phyloP scores from a whole-genome alignment of 2,888 invertebrate species.

The Athalia cordata region DNA sequence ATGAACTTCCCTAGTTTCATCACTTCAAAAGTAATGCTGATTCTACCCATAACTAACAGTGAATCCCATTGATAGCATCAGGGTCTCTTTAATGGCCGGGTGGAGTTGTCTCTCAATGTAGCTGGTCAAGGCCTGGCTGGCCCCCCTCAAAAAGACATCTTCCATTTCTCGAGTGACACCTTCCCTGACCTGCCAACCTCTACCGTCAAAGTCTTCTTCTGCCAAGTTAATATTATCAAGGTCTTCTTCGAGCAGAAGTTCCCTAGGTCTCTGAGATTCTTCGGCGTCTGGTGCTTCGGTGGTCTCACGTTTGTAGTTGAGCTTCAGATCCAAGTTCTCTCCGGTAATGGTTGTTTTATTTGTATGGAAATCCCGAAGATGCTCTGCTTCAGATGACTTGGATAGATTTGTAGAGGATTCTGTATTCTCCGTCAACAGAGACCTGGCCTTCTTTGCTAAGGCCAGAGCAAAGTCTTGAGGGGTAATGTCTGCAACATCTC shows the following conservation, averaged over 20 bases:
- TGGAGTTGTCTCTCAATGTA: conserved; percentile 90
- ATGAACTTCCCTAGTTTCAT: too few species aligned
- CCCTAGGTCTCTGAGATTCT: conserved; percentile 50
- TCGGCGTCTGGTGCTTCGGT: conserved; percentile 45
- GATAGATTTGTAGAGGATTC: conserved; percentile 20
- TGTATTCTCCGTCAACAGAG: conserved; percentile 9
- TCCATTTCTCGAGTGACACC: conserved; percentile 88
- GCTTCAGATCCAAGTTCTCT: conserved; percentile 37
- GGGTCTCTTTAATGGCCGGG: conserved; percentile 89
- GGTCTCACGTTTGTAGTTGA: conserved; percentile 51
- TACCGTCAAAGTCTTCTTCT: conserved; percentile 50
- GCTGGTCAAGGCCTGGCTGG: conserved; percentile 85
- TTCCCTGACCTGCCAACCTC: conserved; percentile 72
- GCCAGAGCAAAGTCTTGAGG: conserved; percentile 58
- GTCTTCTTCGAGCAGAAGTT: conserved; percentile 57
- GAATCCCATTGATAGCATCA: conserved; percentile 92
- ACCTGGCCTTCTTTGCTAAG: conserved; percentile 49
- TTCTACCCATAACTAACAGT: conserved; percentile 87
- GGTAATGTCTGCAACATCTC: conserved; percentile 55
- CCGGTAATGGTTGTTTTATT: not conserved
- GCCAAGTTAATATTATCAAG: conserved; percentile 51
- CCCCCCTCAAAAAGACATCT: conserved; percentile 89
- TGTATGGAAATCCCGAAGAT: not conserved
- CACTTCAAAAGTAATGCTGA: not conserved
- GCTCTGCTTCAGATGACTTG: not conserved